These are phyloP conservation scores for Barypeithes pellucidus DNA, from an alignment of 2,888 invertebrate species.

Conservation along the genomic window DNA sequence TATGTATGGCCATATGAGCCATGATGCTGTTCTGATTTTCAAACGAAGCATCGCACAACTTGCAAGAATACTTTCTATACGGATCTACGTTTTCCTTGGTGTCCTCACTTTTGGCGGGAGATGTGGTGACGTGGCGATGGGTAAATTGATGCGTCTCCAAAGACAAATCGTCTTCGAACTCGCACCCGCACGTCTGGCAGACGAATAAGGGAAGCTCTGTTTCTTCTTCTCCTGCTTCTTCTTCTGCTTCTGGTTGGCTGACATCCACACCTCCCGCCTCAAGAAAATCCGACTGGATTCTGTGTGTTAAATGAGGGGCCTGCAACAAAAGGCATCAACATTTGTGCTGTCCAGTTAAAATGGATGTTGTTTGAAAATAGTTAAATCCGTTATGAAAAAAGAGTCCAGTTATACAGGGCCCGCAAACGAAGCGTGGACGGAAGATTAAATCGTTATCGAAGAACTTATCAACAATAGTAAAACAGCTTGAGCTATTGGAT, in stretches of 20 bases:
- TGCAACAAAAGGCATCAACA: no score
- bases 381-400: no score
- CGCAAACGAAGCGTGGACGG: no score
- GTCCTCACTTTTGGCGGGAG: constrained; percentile 71
- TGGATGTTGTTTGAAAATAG: no score
- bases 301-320: constrained; percentile 62
- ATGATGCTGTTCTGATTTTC: constrained; percentile 71
- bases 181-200: constrained; percentile 73
- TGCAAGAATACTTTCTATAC: constrained; percentile 69
- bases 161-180: constrained; percentile 73
- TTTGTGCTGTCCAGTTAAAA: no score
- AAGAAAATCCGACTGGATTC: constrained; percentile 76
- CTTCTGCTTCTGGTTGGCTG: constrained; percentile 65
- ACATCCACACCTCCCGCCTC: constrained; percentile 75
- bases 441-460: no score
- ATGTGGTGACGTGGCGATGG: constrained; percentile 70
- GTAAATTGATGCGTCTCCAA: constrained; percentile 71
- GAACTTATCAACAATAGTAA: no score
- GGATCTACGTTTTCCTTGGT: constrained; percentile 70
- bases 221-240: constrained; percentile 67
- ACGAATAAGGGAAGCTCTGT: constrained; percentile 71
- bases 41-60: constrained; percentile 70
- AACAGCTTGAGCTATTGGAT: no score
- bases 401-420: no score
- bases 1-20: constrained; percentile 72